Conservation (phyloP, 2,113 vertebrate genomes). For the Plectropomus leopardus region DNA sequence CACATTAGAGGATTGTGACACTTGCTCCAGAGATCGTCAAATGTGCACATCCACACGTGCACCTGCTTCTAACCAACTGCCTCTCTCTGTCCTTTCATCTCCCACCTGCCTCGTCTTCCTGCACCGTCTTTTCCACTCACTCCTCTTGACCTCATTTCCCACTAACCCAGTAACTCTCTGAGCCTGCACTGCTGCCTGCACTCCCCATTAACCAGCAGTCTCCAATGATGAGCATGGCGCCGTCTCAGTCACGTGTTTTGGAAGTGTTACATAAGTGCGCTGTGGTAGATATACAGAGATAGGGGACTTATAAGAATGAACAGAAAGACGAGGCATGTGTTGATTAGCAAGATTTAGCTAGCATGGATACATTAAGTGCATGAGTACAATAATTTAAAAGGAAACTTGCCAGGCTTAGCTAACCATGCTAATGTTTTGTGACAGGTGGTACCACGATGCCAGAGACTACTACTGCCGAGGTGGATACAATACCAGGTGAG, state of each 20-base stretch:
- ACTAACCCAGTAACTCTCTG: slow-evolving; percentile 59
- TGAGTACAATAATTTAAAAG: neutral
- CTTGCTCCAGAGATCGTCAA: slow-evolving; percentile 18
- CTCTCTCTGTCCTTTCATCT: slow-evolving; percentile 25
- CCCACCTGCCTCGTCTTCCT: slow-evolving; percentile 28
- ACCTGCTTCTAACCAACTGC: slow-evolving; percentile 25
- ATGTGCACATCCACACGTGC: slow-evolving; percentile 18
- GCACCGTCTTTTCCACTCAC: slow-evolving; percentile 1
- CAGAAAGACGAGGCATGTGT: slow-evolving; percentile 19
- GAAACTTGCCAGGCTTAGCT: neutral
- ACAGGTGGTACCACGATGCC: slow-evolving; percentile 67
- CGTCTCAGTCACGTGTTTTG: slow-evolving; percentile 40
- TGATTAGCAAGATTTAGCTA: neutral
- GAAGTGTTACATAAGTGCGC: neutral
- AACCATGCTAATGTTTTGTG: slow-evolving; percentile 44
- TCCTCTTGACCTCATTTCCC: slow-evolving; percentile 63
- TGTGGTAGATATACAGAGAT: neutral
- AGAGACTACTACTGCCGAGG: slow-evolving; percentile 70
- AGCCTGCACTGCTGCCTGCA: slow-evolving; percentile 41
- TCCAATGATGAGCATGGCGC: slow-evolving; percentile 73
- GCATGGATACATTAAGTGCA: slow-evolving; percentile 29
- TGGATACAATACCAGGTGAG: slow-evolving; percentile 76
- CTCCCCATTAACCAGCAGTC: slow-evolving; percentile 75
- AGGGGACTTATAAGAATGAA: neutral
- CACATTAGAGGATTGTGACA: slow-evolving; percentile 22